Conservation (phyloP, 2,888 invertebrate genomes). For the Altica lythri region DNA sequence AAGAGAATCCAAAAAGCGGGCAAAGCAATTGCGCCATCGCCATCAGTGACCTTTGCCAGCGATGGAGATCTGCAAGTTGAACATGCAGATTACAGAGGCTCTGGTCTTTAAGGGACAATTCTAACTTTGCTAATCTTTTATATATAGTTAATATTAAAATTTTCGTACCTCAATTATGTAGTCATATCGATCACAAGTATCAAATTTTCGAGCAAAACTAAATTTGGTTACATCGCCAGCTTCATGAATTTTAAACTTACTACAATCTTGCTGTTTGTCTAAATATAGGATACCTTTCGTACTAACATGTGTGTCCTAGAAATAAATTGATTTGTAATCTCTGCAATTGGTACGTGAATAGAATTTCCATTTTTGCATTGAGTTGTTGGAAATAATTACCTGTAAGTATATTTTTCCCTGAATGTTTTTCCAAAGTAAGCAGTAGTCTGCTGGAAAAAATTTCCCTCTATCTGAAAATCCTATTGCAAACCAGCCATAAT, state of each 20-base stretch:
- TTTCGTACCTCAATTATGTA: slow-evolving; percentile 81
- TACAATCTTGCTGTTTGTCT: slow-evolving; percentile 78
- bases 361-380: background rate
- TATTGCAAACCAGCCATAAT: slow-evolving; percentile 75
- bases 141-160: slow-evolving; percentile 18
- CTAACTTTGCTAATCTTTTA: background rate
- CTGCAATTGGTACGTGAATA: background rate
- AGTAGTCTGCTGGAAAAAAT: slow-evolving; percentile 76
- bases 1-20: too few relatives aligned
- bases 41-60: too few relatives aligned
- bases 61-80: too few relatives aligned
- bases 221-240: slow-evolving; percentile 66
- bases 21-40: too few relatives aligned
- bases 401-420: slow-evolving; percentile 63
- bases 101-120: background rate
- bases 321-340: background rate
- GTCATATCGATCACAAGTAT: slow-evolving; percentile 80
- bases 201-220: slow-evolving; percentile 78
- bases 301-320: slow-evolving; percentile 75
- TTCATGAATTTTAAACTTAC: slow-evolving; percentile 60
- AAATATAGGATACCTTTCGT: slow-evolving; percentile 67
- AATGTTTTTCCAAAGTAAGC: slow-evolving; percentile 78
- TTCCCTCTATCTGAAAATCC: slow-evolving; percentile 86
- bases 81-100: background rate
- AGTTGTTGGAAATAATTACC: slow-evolving; percentile 49